These are phyloP conservation scores for Drosophila recens DNA, from an alignment of 2,888 invertebrate genomes.

Conservation along the genomic window DNA sequence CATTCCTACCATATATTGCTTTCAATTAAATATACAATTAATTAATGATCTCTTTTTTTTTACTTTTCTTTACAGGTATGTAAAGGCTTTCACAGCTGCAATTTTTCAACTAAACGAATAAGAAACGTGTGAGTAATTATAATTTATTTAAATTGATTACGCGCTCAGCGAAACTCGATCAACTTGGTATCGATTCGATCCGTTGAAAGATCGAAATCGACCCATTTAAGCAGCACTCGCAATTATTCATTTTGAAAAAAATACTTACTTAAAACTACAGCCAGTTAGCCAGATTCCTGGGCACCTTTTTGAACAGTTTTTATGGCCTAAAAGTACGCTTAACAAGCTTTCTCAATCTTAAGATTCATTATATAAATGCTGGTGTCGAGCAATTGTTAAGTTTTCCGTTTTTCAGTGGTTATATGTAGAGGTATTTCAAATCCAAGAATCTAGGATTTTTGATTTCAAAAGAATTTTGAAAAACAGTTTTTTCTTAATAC, in stretches of 20 bases:
- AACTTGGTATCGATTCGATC: conserved; percentile 47
- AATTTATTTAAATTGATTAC: conserved; percentile 79
- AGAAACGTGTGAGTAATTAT: conserved; percentile 70
- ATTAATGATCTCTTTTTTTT: conserved; percentile 32
- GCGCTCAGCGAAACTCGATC: conserved; percentile 49
- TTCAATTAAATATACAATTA: conserved; percentile 27
- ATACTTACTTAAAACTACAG: not conserved
- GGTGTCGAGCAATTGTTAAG: not conserved
- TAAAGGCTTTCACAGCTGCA: conserved; percentile 32
- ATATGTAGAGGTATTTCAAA: too few relatives aligned
- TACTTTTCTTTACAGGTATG: conserved; percentile 64
- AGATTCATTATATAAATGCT: not conserved
- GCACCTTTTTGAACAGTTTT: conserved; percentile 7
- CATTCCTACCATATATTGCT: conserved; percentile 1
- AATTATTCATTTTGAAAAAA: conserved; percentile 69
- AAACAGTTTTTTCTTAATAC: too few relatives aligned
- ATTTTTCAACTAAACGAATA: conserved; percentile 1
- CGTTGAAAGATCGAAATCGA: conserved; percentile 44
- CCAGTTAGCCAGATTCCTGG: conserved; percentile 28
- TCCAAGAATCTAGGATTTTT: too few relatives aligned
- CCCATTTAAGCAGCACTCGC: conserved; percentile 60
- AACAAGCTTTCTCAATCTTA: not conserved
- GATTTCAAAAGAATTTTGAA: too few relatives aligned
- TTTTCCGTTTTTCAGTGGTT: not conserved
- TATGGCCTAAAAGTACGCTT: not conserved